These are phyloP conservation scores for Rhamnusium bicolor DNA, from an alignment of 2,888 invertebrate species.

Conservation along the genomic window DNA sequence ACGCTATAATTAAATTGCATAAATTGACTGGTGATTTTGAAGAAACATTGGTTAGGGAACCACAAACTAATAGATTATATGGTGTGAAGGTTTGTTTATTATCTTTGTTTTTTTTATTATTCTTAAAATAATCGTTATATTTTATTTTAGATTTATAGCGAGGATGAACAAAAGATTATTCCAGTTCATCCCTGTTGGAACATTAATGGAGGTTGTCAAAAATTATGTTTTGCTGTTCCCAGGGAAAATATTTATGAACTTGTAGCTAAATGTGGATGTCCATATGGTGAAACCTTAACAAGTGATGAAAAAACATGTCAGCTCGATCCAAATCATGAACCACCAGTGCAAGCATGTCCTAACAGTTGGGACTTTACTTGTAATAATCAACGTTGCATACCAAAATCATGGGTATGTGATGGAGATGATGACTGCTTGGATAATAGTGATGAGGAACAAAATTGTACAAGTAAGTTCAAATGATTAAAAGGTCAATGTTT, in stretches of 20 bases:
- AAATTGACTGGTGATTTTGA: constrained; percentile 92
- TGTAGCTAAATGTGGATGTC: constrained; percentile 88
- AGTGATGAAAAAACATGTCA: constrained; percentile 82
- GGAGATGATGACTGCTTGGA: constrained; percentile 97
- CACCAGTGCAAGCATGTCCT: constrained; percentile 90
- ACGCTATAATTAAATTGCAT: constrained; percentile 92
- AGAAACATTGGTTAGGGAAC: constrained; percentile 88
- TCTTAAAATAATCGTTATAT: no score
- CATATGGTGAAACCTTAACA: constrained; percentile 89
- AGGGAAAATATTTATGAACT: constrained; percentile 71
- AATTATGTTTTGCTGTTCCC: constrained; percentile 95
- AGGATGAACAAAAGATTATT: constrained; percentile 81
- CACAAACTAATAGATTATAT: constrained; percentile 91
- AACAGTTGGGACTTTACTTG: constrained; percentile 96
- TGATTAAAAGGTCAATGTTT: not conserved
- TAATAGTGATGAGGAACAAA: constrained; percentile 95
- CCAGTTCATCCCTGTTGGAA: constrained; percentile 85
- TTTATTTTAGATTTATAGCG: constrained; percentile 77
- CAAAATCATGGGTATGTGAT: constrained; percentile 96
- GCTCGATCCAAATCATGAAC: constrained; percentile 88
- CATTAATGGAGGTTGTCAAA: constrained; percentile 93
- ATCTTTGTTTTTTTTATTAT: no score
- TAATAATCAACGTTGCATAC: constrained; percentile 91
- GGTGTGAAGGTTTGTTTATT: constrained; percentile 84
- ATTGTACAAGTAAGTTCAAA: constrained; percentile 87